phyloP scores from a whole-genome alignment of 1,140 invertebrate genomes.

The Drosophila insularis region DNA sequence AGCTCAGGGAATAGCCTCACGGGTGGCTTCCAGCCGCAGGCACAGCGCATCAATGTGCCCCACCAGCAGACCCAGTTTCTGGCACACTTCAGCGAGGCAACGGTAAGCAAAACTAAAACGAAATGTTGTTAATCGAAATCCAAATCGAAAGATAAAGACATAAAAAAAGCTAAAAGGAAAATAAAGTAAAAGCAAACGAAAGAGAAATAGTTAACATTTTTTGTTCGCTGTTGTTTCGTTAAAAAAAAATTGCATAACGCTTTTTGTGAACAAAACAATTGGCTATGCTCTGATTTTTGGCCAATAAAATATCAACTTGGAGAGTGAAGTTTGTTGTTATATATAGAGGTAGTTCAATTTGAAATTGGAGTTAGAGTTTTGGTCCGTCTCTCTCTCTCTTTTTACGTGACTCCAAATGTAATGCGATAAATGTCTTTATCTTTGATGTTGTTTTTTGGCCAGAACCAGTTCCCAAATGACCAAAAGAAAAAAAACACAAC shows the following conservation, averaged over 20 bases:
- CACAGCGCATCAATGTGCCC: slow-evolving; percentile 68
- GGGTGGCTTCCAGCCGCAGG: slow-evolving; percentile 57
- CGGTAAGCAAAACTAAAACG: slow-evolving; percentile 46
- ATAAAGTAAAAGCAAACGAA: slow-evolving; percentile 34
- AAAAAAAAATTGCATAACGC: slow-evolving; percentile 60
- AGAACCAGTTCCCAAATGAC: slow-evolving; percentile 64
- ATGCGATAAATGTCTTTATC: slow-evolving; percentile 41
- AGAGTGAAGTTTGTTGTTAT: background rate
- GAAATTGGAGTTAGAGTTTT: slow-evolving; percentile 1
- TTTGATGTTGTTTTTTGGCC: slow-evolving; percentile 30
- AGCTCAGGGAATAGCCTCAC: slow-evolving; percentile 55
- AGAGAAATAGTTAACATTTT: slow-evolving; percentile 46
- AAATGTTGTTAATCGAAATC: slow-evolving; percentile 22
- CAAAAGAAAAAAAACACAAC: background rate
- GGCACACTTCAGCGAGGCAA: slow-evolving; percentile 71
- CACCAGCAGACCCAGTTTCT: slow-evolving; percentile 80
- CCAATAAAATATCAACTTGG: slow-evolving; percentile 56
- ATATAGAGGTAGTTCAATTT: slow-evolving; percentile 5
- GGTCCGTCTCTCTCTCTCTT: background rate
- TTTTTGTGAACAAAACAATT: slow-evolving; percentile 64
- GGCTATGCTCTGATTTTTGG: slow-evolving; percentile 74
- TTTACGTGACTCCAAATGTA: slow-evolving; percentile 56
- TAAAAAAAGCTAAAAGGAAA: slow-evolving; percentile 58
- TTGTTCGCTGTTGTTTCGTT: slow-evolving; percentile 15
- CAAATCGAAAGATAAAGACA: slow-evolving; percentile 9